Percentiles rank a stretch among this genome's conserved stretches.
Evolutionary conservation across 2,797 vertebrate species (phyloP).

Genomic region (Rhodeus uyekii): DNA sequence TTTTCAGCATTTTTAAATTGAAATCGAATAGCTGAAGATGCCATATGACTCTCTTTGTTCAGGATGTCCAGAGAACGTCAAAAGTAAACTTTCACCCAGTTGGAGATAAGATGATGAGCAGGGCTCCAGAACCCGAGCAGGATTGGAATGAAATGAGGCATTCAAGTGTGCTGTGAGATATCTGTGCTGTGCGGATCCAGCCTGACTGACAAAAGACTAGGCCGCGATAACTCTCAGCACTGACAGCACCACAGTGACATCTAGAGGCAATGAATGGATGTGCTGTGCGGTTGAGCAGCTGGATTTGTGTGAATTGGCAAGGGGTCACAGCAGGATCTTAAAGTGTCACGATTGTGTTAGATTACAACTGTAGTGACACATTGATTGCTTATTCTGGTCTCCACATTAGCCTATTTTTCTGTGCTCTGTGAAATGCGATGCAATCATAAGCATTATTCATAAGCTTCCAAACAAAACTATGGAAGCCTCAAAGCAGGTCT

Average conservation of each 20-base stretch:
- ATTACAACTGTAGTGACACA: constrained; percentile 61
- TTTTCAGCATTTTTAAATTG: constrained; percentile 38
- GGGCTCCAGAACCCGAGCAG: constrained; percentile 49
- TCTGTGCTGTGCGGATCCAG: constrained; percentile 44
- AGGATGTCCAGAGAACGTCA: constrained; percentile 59
- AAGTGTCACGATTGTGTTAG: constrained; percentile 62
- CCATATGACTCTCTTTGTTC: constrained; percentile 29
- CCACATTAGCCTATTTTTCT: constrained; percentile 66
- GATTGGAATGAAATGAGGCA: constrained; percentile 68
- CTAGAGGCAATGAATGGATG: constrained; percentile 65
- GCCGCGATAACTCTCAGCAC: constrained; percentile 11
- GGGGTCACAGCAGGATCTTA: constrained; percentile 60
- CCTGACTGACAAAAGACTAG: constrained; percentile 53
- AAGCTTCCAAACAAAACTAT: constrained; percentile 58
- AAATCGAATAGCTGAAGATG: constrained; percentile 25
- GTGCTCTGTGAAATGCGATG: constrained; percentile 65
- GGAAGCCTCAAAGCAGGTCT: constrained; percentile 58
- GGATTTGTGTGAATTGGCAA: constrained; percentile 44
- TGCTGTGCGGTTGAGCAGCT: constrained; percentile 68
- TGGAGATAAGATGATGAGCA: constrained; percentile 53
- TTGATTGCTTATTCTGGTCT: constrained; percentile 71
- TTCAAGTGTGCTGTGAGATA: constrained; percentile 66
- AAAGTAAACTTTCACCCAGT: constrained; percentile 64
- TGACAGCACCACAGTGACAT: constrained; percentile 79
- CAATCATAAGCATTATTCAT: constrained; percentile 63